These are phyloP conservation scores for Lagria hirta DNA, from an alignment of 2,888 invertebrate genomes.

Conservation along the genomic window DNA sequence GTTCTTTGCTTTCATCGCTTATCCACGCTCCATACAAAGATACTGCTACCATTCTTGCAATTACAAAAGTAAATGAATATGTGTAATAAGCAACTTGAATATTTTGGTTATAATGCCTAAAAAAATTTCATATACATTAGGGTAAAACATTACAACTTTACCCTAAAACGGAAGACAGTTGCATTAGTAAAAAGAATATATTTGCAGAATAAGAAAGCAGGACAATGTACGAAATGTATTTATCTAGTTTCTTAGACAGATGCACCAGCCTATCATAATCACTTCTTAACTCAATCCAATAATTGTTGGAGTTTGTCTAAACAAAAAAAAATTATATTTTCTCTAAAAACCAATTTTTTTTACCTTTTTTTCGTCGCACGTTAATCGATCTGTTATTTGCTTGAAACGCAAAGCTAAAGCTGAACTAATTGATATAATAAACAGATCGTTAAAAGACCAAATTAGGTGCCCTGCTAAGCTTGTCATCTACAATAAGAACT, in stretches of 20 bases:
- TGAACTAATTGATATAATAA: slow-evolving; percentile 45
- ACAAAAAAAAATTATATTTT: too few species aligned
- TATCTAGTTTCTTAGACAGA: slow-evolving; percentile 34
- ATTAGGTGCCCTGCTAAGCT: slow-evolving; percentile 39
- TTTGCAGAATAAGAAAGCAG: slow-evolving; percentile 36
- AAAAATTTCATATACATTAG: too few species aligned
- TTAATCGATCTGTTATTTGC: slow-evolving; percentile 40
- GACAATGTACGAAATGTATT: slow-evolving; percentile 31
- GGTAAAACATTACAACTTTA: slow-evolving; percentile 19
- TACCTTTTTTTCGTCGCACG: slow-evolving; percentile 30
- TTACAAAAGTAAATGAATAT: slow-evolving; percentile 63
- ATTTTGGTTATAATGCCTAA: slow-evolving; percentile 24
- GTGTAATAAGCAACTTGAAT: slow-evolving; percentile 57
- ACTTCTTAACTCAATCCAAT: slow-evolving; percentile 35
- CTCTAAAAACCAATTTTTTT: too few species aligned
- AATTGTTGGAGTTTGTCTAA: slow-evolving; percentile 11
- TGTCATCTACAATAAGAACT: slow-evolving; percentile 37
- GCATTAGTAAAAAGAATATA: slow-evolving; percentile 35
- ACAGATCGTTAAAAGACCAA: slow-evolving; percentile 47
- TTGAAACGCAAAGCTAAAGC: slow-evolving; percentile 42
- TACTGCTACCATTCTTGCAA: slow-evolving; percentile 62
- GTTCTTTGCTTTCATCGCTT: slow-evolving; percentile 56
- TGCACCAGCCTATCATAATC: slow-evolving; percentile 35
- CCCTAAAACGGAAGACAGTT: slow-evolving; percentile 35
- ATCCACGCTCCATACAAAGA: slow-evolving; percentile 61